Evolutionary conservation across 2,113 vertebrate species (phyloP).

Genomic region (Coptodon bakossiorum): DNA sequence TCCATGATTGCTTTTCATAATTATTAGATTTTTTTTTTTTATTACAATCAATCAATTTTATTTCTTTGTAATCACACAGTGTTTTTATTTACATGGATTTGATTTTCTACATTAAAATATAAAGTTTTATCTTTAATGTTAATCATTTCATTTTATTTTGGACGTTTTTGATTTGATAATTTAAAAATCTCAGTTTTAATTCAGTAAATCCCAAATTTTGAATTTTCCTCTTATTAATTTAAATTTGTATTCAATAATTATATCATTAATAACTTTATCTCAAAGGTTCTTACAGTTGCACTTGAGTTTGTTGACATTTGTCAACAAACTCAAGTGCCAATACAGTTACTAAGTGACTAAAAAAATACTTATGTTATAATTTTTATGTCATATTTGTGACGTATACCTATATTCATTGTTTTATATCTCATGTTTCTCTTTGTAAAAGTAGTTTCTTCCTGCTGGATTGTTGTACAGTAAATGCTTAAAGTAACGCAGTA

Average conservation of each 20-base stretch:
- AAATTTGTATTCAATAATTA: background rate
- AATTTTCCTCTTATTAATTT: background rate
- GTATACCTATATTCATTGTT: rapidly evolving
- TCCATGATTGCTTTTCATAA: background rate
- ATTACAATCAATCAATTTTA: background rate
- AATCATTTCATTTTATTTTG: background rate
- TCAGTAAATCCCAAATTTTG: background rate
- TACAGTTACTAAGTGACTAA: background rate
- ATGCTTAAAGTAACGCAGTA: rapidly evolving
- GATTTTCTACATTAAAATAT: background rate
- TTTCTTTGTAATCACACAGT: rapidly evolving
- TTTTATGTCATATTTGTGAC: background rate
- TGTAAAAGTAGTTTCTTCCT: background rate
- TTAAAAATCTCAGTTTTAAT: background rate
- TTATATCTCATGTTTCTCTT: background rate
- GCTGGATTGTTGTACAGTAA: background rate
- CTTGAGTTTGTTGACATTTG: rapidly evolving
- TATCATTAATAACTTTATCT: background rate
- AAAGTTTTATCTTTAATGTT: background rate
- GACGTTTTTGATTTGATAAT: background rate
- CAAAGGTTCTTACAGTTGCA: background rate
- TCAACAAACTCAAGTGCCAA: background rate
- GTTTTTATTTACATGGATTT: background rate
- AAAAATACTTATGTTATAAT: background rate
- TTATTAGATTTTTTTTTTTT: background rate